These are phyloP conservation scores for Laothoe populi DNA, from an alignment of 2,888 invertebrate genomes.

Conservation along the genomic window DNA sequence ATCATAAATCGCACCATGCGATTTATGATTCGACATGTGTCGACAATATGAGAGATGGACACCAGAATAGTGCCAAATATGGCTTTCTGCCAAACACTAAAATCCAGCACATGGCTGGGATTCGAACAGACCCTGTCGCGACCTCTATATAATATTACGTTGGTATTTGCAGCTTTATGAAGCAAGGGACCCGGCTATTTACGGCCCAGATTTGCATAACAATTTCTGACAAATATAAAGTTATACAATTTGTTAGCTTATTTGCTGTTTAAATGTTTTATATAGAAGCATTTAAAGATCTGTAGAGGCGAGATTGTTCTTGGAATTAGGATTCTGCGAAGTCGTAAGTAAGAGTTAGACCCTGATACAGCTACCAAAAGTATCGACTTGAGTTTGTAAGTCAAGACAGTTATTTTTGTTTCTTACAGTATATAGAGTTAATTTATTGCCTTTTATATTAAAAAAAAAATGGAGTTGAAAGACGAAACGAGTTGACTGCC, in stretches of 20 bases:
- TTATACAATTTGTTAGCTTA: neutral
- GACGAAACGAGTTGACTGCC: no score
- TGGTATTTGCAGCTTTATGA: conserved; percentile 26
- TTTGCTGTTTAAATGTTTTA: conserved; percentile 6
- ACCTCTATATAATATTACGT: conserved; percentile 22
- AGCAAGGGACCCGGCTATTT: conserved; percentile 21
- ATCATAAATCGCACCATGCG: no score
- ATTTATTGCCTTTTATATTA: no score
- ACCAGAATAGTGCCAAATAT: neutral
- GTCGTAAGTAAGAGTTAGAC: no score
- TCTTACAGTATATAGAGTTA: no score
- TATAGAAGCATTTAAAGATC: no score
- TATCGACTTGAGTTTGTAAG: no score
- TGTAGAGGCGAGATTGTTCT: no score
- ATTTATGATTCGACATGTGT: neutral
- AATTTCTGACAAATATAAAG: neutral
- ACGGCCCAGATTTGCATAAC: conserved; percentile 15
- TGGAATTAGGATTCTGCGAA: no score
- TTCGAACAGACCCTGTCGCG: conserved; percentile 3
- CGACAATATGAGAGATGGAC: neutral
- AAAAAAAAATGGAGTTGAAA: no score
- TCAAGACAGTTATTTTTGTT: no score
- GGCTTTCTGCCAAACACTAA: conserved; percentile 12
- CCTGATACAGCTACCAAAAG: no score
- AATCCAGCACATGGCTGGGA: neutral